Conservation (phyloP, 2,888 invertebrate genomes). For the Nebria salina region DNA sequence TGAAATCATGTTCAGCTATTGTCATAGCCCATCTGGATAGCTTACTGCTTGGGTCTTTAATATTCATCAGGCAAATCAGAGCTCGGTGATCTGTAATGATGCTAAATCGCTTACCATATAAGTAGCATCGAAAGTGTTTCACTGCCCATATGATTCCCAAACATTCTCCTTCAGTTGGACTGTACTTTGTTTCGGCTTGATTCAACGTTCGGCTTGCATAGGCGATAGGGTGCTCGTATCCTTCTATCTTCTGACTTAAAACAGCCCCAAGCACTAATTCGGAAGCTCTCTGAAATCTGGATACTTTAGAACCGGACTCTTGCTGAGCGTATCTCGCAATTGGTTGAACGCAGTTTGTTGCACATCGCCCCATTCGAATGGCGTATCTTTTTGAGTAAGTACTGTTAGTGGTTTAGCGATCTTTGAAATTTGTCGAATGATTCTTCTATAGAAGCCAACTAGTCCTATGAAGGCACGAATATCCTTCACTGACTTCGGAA, state of each 20-base stretch:
- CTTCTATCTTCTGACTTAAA: not conserved
- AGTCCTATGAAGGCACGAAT: too few species aligned
- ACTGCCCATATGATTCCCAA: conserved; percentile 52
- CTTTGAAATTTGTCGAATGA: too few species aligned
- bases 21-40: conserved; percentile 53
- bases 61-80: conserved; percentile 49
- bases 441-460: too few species aligned
- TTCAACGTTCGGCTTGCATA: conserved; percentile 52
- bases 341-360: not conserved
- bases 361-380: not conserved
- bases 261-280: not conserved
- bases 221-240: too few species aligned
- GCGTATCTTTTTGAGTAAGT: not conserved
- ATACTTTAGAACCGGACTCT: not conserved
- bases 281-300: not conserved
- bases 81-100: conserved; percentile 55
- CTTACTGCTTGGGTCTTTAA: conserved; percentile 50
- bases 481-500: too few species aligned
- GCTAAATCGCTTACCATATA: conserved; percentile 53
- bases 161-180: conserved; percentile 52
- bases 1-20: conserved; percentile 53
- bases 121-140: conserved; percentile 53
- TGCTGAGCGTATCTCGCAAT: not conserved
- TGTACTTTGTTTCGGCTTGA: conserved; percentile 51
- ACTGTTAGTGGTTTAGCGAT: not conserved